phyloP scores from a whole-genome alignment of 92 coral and sea anemone species.

The Montipora capitata region DNA sequence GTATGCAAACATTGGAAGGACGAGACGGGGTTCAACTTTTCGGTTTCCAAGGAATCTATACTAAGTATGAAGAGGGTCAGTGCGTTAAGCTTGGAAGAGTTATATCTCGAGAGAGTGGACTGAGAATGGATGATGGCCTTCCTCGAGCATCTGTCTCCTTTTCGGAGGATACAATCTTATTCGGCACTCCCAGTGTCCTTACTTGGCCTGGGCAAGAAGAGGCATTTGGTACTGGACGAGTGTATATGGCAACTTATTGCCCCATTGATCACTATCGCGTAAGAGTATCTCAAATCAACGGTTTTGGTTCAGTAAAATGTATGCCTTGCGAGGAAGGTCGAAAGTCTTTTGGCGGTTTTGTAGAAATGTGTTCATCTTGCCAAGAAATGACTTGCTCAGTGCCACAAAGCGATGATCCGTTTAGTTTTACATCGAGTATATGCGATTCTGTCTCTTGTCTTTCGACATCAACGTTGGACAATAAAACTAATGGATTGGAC shows the following conservation, averaged over 20 bases:
- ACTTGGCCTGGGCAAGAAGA: slow-evolving; percentile 93
- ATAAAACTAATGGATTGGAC: slow-evolving; percentile 69
- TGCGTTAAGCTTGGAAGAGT: slow-evolving; percentile 87
- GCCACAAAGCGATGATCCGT: slow-evolving; percentile 73
- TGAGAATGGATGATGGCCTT: slow-evolving; percentile 87
- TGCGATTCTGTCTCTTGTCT: slow-evolving; percentile 70
- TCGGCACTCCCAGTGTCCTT: slow-evolving; percentile 90
- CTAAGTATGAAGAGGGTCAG: slow-evolving; percentile 30
- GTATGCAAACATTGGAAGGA: slow-evolving; percentile 82
- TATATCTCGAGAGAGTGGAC: slow-evolving; percentile 76
- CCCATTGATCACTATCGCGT: slow-evolving; percentile 80
- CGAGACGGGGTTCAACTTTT: slow-evolving; percentile 91
- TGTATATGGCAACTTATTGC: slow-evolving; percentile 88
- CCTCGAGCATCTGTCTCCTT: slow-evolving; percentile 84
- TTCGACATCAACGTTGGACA: slow-evolving; percentile 38
- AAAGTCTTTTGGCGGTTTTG: slow-evolving; percentile 91
- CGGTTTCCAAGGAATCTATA: slow-evolving; percentile 74
- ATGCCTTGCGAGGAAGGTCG: slow-evolving; percentile 85
- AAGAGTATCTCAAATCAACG: slow-evolving; percentile 63
- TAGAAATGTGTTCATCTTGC: slow-evolving; percentile 80
- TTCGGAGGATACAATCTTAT: slow-evolving; percentile 67
- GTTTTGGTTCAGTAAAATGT: slow-evolving; percentile 73
- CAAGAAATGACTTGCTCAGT: slow-evolving; percentile 69
- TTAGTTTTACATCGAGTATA: slow-evolving; percentile 74
- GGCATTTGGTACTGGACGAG: slow-evolving; percentile 89